Conservation (phyloP, 2,797 vertebrate species). For the Scolopax rusticola region DNA sequence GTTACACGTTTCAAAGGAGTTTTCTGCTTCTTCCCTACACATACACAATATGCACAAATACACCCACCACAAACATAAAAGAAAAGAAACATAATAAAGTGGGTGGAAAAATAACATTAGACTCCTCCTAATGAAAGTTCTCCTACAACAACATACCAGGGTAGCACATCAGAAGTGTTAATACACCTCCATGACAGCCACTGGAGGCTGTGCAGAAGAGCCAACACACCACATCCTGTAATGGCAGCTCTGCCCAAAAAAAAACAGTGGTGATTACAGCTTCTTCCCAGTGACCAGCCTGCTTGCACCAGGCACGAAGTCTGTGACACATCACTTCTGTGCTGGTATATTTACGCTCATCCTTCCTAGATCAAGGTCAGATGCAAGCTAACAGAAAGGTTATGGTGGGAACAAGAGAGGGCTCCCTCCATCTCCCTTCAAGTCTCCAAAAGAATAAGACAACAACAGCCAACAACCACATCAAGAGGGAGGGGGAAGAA, state of each 20-base stretch:
- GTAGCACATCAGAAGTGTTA: background rate
- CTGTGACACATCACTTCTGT: background rate
- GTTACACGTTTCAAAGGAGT: background rate
- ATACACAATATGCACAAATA: background rate
- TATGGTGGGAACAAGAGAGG: background rate
- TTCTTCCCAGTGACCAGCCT: background rate
- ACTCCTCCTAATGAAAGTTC: background rate
- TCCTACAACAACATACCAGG: background rate
- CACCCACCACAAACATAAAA: background rate
- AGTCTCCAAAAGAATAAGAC: background rate
- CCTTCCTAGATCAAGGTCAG: background rate
- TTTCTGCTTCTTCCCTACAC: background rate
- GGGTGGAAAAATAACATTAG: background rate
- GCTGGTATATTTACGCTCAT: background rate
- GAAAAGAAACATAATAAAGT: background rate
- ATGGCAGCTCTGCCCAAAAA: background rate
- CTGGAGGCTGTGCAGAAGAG: no score
- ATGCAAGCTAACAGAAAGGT: background rate
- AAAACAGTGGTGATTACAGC: background rate
- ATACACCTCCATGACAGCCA: background rate
- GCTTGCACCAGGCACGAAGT: no score
- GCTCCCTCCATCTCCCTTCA: background rate
- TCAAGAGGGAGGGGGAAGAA: background rate
- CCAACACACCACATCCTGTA: background rate
- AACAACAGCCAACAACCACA: background rate